Conservation (phyloP, 2,113 vertebrate genomes). For the Ceratotherium simum region DNA sequence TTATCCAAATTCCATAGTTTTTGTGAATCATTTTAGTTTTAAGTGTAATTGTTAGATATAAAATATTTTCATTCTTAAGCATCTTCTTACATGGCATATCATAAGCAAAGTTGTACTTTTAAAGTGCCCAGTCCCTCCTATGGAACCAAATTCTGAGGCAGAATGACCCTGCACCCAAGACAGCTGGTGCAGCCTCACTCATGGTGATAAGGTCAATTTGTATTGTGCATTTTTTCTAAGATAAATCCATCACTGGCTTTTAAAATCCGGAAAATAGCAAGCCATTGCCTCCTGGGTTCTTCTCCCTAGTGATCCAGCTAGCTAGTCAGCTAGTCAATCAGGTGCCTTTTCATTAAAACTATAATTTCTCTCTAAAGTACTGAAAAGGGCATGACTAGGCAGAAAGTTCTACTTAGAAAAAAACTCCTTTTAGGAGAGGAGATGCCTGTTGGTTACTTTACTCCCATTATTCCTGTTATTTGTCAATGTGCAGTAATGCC, state of each 20-base stretch:
- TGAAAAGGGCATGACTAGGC: conserved; percentile 37
- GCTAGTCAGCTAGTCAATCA: not conserved
- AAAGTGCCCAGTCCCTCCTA: not conserved
- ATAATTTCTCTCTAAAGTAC: conserved; percentile 58
- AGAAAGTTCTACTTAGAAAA: conserved; percentile 34
- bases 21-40: conserved; percentile 28
- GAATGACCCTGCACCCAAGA: not conserved
- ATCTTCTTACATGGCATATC: not conserved
- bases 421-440: conserved; percentile 9
- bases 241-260: conserved; percentile 42
- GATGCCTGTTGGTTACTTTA: not conserved
- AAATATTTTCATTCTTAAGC: not conserved
- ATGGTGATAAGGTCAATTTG: not conserved
- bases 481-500: not conserved
- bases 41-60: not conserved
- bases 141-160: not conserved
- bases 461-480: not conserved
- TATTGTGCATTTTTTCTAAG: not conserved
- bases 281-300: conserved; percentile 28
- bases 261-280: conserved; percentile 60
- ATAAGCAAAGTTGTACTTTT: not conserved
- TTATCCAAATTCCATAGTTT: not conserved
- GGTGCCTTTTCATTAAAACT: not conserved
- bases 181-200: not conserved
- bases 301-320: not conserved